Evolutionary conservation across 2,888 invertebrate species (phyloP), one percentile per base, ranked within the genome.

Genomic region (Drosophila borealis): DNA sequence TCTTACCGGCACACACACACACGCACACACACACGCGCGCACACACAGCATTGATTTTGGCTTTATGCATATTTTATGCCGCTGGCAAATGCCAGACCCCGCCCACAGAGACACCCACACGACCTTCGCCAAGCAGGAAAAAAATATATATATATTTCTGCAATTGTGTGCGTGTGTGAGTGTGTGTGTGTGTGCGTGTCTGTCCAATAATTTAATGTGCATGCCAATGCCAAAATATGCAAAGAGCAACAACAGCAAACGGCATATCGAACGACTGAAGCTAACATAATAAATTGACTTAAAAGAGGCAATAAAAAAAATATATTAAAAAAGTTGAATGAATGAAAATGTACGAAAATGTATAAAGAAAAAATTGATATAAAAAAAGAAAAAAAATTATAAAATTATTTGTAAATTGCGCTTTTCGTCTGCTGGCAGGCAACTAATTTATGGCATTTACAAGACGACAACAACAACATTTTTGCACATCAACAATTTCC

Each of bases 401-500:
- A 8, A 29, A 29, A 29, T 29, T 8, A 59, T 80, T 74, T 70
- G 70, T 78, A 74, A 85, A 84, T 81, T 80, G 74, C 76, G 80
- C 71, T 78, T 78, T 71, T 73, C 71, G 66, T 77, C 74, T 84
- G 82, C 71, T 76, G 84, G 76, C 84, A 80, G 76, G 74, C 74
- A 77, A 74, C 88, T 84, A 85, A 85, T 85, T 87, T 87, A 85
- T 85, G 80, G 85, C 82, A 87, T 80, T 83, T 87, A 85, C 81
- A 81, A 81, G 87, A 76, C 51, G 69, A 72, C 78, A 73, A 76
- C 79, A 75, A 65, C 70, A 60, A 56, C 69, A 80, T 82, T 86
- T 81, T 78, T 81, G 81, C 78, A 86, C 88, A 88, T 89, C 78
- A 87, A 83, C 84, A 81, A 87, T 88, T 86, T 89, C 78, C 81